Base-by-base conservation (phyloP, 2,113 vertebrate genomes). In the Lampris megalopsis region DNA sequence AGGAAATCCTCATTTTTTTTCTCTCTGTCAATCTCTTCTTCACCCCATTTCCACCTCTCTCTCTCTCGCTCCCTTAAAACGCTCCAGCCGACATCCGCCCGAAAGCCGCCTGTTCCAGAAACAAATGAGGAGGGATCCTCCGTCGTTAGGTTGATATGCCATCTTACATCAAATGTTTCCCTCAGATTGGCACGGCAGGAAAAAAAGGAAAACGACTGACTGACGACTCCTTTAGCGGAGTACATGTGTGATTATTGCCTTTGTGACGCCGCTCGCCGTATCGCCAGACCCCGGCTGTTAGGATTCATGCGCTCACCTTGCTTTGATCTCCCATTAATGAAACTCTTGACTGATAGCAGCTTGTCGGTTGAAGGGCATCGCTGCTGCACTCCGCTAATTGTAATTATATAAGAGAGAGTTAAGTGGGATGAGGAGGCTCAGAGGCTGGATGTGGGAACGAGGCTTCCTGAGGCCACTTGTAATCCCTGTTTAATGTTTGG, bases 401-500 rank as follows among this genome's bases (percentile, higher is more conserved):
- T 47, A 43, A 52, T 75, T 68, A 36, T 75, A 73, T 63, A 64
- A 73, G 73, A 52, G n/a, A 43, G 73, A 6, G 63, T 67, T 58
- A 57, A 53, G 63, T 50, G 56, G 73, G 73, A 68, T 37, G 56
- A 62, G 38, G 57, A 1, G 53, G 66, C 58, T 64, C 64, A 63
- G 68, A 13, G 24, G 24, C 50, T 71, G 71, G 73, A 77, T 80
- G 73, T 83, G 77, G 80, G 80, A 86, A 80, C 24, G 65, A 62
- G 57, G 49, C 77, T 59, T 54, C 7, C 37, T 47, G 50, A 45
- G 24, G 41, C 24, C 35, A 24, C 68, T 68, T 68, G 52, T 83
- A 80, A 83, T 83, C 84, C 80, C 37, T 75, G 66, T 80, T 73
- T 77, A 74, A 83, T 65, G 77, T 83, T 80, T 43, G 60, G 43